Evolutionary conservation across 2,797 vertebrate genomes (phyloP).

Genomic region (Sebastolobus alascanus): DNA sequence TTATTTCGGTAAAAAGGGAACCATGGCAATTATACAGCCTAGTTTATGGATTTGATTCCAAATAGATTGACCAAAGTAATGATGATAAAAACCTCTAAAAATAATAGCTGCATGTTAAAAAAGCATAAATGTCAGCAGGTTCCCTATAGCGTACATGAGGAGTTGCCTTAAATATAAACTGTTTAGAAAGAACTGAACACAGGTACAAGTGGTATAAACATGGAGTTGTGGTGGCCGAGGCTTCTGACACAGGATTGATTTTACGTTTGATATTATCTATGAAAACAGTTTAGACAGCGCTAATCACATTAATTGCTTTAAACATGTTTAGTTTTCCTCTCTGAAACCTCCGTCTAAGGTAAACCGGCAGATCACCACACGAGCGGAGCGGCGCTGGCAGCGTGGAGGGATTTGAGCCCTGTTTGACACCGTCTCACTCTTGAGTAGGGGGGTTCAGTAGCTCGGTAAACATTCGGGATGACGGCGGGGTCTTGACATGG

Average conservation of each 20-base stretch:
- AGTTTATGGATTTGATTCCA: constrained; percentile 16
- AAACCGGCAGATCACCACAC: constrained; percentile 64
- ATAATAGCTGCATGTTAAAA: constrained; percentile 6
- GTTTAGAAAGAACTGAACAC: constrained; percentile 39
- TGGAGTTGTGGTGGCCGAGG: constrained; percentile 24
- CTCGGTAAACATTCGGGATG: constrained; percentile 81
- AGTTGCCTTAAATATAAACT: constrained; percentile 34
- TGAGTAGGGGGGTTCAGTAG: constrained; percentile 53
- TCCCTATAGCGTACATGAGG: neutral
- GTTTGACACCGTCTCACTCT: constrained; percentile 66
- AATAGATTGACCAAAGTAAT: constrained; percentile 9
- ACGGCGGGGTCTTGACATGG: constrained; percentile 80
- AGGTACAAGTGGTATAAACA: constrained; percentile 52
- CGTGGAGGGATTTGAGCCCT: constrained; percentile 49
- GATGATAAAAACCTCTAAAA: constrained; percentile 19
- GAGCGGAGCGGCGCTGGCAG: constrained; percentile 47
- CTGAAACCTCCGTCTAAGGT: constrained; percentile 63
- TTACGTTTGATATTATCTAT: constrained; percentile 77
- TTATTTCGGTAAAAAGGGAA: neutral
- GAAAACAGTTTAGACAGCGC: constrained; percentile 82
- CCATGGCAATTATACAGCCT: neutral
- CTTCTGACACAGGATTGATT: constrained; percentile 61
- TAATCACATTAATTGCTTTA: constrained; percentile 85
- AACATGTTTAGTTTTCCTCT: constrained; percentile 84
- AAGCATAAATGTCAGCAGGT: constrained; percentile 10